Evolutionary conservation across 2,888 invertebrate genomes (phyloP), one percentile per base, ranked within the genome.

Genomic region (Lamellibrachia columna): DNA sequence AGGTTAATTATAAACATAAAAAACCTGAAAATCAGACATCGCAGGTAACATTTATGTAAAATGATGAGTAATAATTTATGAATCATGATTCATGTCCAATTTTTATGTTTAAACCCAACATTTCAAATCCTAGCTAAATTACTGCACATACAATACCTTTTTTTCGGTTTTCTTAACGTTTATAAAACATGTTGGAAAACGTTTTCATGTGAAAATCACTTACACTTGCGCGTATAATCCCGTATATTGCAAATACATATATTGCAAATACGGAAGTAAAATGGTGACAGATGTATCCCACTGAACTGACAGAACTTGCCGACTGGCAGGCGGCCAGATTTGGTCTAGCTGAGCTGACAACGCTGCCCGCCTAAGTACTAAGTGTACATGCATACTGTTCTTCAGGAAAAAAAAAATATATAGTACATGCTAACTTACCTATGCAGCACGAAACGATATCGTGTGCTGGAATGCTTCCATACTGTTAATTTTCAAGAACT

Each of bases 401-500:
- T n/a, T 75, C 75, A 75, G 1, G 22, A 22, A 75, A 75, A 22
- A 15, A 22, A 22, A 22, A 3, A 2, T 75, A 15, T 75, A 75
- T 15, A 75, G 6, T 75, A 22, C 22, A 75, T 75, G n/a, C 22
- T 75, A 11, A 75, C 75, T 75, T 3, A 75, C 22, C 22, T 22
- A 75, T 75, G 75, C 75, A 15, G 22, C 75, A 75, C 75, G n/a
- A 22, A 75, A 22, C 75, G 22, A 75, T 75, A 75, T 75, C 6
- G n/a, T 75, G 75, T 75, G 15, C 75, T 75, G 22, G 75, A 75
- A n/a, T 75, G 75, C 75, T 75, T 75, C 75, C 75, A 75, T 75
- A 75, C 75, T 75, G 75, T 75, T 75, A 75, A 22, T 22, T 75
- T 6, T 75, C 75, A 22, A 75, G 75, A 75, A 22, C n/a, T 75